Percentiles rank a stretch among this genome's conserved stretches.
phyloP scores from a whole-genome alignment of 2,888 invertebrate genomes.

The Beris chalybata region DNA sequence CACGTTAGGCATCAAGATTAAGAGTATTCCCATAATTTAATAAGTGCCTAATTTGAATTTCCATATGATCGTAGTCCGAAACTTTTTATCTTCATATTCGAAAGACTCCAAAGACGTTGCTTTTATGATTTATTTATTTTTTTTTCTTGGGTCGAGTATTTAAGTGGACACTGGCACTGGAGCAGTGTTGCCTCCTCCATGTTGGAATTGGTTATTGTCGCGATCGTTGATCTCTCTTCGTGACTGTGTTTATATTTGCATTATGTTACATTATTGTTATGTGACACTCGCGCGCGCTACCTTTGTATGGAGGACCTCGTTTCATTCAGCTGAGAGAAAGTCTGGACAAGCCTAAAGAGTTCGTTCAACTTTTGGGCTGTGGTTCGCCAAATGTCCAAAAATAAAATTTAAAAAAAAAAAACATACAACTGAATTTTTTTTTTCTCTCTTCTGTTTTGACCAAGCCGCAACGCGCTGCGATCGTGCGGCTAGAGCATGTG shows the following conservation, averaged over 20 bases:
- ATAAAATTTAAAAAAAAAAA: slow-evolving; percentile 39
- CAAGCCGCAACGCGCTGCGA: not conserved
- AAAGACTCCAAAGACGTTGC: too few relatives aligned
- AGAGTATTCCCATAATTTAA: too few relatives aligned
- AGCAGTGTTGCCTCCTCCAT: not conserved
- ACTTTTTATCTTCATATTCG: too few relatives aligned
- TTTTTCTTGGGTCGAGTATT: too few relatives aligned
- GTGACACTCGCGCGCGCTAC: slow-evolving; percentile 22
- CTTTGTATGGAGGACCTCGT: slow-evolving; percentile 41
- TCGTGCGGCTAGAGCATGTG: slow-evolving; percentile 7
- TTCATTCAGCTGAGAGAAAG: slow-evolving; percentile 44
- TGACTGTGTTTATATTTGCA: slow-evolving; percentile 35
- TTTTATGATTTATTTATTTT: too few relatives aligned
- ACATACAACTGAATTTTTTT: not conserved
- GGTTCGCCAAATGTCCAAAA: slow-evolving; percentile 40
- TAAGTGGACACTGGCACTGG: too few relatives aligned
- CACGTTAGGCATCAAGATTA: too few relatives aligned
- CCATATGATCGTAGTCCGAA: too few relatives aligned
- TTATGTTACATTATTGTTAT: slow-evolving; percentile 35
- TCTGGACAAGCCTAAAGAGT: slow-evolving; percentile 41
- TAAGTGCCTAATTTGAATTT: too few relatives aligned
- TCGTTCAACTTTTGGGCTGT: slow-evolving; percentile 41
- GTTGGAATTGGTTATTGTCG: slow-evolving; percentile 13
- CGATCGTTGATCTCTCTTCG: slow-evolving; percentile 35
- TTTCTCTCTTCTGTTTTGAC: slow-evolving; percentile 33